These are phyloP conservation scores for Agelastica alni DNA, from an alignment of 2,888 invertebrate genomes.

Conservation along the genomic window DNA sequence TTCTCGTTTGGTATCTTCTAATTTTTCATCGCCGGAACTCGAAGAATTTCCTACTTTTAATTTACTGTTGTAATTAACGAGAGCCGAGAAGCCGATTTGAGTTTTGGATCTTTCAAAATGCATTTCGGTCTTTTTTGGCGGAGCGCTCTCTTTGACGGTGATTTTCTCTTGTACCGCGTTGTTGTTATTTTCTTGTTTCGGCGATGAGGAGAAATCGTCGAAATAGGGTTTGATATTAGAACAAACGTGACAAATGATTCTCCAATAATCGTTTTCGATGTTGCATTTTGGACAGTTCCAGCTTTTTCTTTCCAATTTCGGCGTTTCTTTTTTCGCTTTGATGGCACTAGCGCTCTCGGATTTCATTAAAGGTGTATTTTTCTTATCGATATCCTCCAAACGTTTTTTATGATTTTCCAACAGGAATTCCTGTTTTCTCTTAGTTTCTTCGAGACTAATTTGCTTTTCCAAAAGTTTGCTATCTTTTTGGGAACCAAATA, in stretches of 20 bases:
- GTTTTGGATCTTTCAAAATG: slow-evolving; percentile 53
- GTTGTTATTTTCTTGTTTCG: slow-evolving; percentile 28
- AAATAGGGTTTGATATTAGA: slow-evolving; percentile 60
- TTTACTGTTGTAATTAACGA: slow-evolving; percentile 51
- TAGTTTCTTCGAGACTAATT: slow-evolving; percentile 42
- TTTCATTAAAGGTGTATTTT: slow-evolving; percentile 50
- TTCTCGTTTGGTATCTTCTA: slow-evolving; percentile 51
- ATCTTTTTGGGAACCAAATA: slow-evolving; percentile 54
- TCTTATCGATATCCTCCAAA: slow-evolving; percentile 47
- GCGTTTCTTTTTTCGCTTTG: slow-evolving; percentile 46
- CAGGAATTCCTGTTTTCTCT: slow-evolving; percentile 43
- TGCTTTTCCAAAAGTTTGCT: slow-evolving; percentile 51
- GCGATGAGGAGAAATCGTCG: slow-evolving; percentile 47
- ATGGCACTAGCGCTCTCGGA: slow-evolving; percentile 53
- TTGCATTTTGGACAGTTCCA: slow-evolving; percentile 68
- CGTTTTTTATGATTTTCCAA: slow-evolving; percentile 45
- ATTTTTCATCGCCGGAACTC: slow-evolving; percentile 11
- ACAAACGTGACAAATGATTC: slow-evolving; percentile 67
- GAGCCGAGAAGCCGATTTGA: slow-evolving; percentile 54
- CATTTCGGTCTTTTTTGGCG: slow-evolving; percentile 41
- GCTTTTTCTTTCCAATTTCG: slow-evolving; percentile 50
- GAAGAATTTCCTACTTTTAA: slow-evolving; percentile 57
- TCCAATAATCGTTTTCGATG: slow-evolving; percentile 63
- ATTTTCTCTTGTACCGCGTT: slow-evolving; percentile 28
- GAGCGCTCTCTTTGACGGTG: slow-evolving; percentile 31